phyloP scores from a whole-genome alignment of 1,140 invertebrate genomes.

The Mya arenaria region DNA sequence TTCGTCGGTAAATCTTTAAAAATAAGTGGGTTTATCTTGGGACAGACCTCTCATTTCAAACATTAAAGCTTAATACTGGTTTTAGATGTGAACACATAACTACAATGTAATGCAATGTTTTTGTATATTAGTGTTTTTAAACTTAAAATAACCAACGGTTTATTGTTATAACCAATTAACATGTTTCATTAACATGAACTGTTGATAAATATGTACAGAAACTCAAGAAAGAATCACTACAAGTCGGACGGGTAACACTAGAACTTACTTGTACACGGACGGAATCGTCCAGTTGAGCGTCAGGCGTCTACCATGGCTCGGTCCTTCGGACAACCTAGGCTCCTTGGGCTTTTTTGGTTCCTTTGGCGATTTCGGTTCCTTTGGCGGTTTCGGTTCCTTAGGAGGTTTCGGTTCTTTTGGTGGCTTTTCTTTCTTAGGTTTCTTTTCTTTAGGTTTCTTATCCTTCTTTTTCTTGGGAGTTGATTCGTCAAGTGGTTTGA shows the following conservation, averaged over 20 bases:
- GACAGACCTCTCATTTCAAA: no score
- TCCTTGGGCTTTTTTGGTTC: neutral
- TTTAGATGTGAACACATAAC: no score
- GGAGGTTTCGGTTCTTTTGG: neutral
- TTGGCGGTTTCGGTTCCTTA: neutral
- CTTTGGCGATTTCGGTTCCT: neutral
- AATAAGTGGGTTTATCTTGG: no score
- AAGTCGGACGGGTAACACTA: neutral
- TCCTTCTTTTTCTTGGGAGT: conserved; percentile 19
- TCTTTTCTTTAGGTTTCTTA: conserved; percentile 3
- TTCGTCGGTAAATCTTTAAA: no score
- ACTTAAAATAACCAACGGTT: no score
- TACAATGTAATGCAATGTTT: no score
- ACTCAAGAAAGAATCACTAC: no score
- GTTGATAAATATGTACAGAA: no score
- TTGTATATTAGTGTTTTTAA: no score
- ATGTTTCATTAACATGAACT: no score
- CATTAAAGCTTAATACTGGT: no score
- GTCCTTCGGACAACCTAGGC: neutral
- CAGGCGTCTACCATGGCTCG: neutral
- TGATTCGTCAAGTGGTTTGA: neutral
- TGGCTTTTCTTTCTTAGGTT: neutral
- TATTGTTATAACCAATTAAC: no score
- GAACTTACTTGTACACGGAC: conserved; percentile 31
- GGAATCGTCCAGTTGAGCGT: conserved; percentile 15